A percentile compares a stretch with the other conserved stretches of the same genome.
Conservation (phyloP, 23 tunicate genomes). For the Oikopleura albicans region DNA sequence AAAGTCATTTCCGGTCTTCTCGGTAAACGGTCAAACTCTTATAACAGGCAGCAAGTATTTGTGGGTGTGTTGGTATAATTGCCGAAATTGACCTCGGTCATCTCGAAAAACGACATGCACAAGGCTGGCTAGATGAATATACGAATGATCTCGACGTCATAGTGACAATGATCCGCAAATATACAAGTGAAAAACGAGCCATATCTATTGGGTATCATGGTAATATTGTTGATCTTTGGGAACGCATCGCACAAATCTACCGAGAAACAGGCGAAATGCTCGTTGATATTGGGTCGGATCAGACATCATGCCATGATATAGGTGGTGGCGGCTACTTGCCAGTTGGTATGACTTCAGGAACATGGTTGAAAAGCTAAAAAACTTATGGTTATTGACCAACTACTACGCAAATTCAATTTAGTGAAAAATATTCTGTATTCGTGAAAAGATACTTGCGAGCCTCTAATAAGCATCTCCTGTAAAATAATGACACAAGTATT, state of each 20-base stretch:
- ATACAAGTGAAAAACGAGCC: constrained; percentile 21
- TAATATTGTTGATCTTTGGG: constrained; percentile 74
- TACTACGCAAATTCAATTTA: too few relatives aligned
- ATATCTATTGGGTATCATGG: constrained; percentile 78
- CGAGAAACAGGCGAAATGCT: constrained; percentile 37
- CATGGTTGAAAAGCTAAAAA: too few relatives aligned
- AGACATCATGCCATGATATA: constrained; percentile 73
- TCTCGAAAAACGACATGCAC: constrained; percentile 45
- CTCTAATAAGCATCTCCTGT: too few relatives aligned
- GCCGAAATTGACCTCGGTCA: constrained; percentile 78
- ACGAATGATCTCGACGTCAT: constrained; percentile 40
- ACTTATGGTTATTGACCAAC: too few relatives aligned
- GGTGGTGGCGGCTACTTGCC: constrained; percentile 89
- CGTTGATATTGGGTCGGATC: constrained; percentile 88
- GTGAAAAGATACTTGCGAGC: too few relatives aligned
- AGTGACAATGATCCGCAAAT: constrained; percentile 24
- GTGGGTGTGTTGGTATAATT: constrained; percentile 75
- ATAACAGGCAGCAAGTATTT: constrained; percentile 66
- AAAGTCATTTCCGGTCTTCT: too few relatives aligned
- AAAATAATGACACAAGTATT: too few relatives aligned
- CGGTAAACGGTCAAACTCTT: too few relatives aligned
- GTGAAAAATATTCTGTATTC: too few relatives aligned
- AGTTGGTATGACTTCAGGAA: too few relatives aligned
- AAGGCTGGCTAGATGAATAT: constrained; percentile 70
- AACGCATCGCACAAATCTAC: constrained; percentile 35